Percentiles rank a stretch among this genome's conserved stretches.
phyloP scores from a whole-genome alignment of 2,888 invertebrate genomes.

The Arge pagana region DNA sequence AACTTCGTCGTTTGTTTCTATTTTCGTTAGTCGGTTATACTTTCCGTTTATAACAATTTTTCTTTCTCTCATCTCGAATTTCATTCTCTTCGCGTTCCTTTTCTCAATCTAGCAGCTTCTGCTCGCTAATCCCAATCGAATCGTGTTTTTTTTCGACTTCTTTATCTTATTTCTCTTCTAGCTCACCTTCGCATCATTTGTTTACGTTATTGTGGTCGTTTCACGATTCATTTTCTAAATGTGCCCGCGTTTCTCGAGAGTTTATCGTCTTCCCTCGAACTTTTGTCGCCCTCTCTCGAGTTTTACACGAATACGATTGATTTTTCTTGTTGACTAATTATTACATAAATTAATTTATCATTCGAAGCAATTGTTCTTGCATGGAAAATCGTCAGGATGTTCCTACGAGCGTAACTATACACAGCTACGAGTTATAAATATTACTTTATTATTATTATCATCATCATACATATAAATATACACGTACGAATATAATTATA shows the following conservation, averaged over 20 bases:
- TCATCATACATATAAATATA: slow-evolving; percentile 6
- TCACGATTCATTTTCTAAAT: too few relatives aligned
- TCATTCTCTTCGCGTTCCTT: background rate
- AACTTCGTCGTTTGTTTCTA: background rate
- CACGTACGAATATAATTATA: background rate
- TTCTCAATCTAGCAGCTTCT: too few relatives aligned
- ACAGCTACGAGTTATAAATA: slow-evolving; percentile 18
- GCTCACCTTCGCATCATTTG: background rate
- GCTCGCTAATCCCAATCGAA: too few relatives aligned
- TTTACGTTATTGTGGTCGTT: background rate
- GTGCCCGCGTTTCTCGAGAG: too few relatives aligned
- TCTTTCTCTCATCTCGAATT: background rate
- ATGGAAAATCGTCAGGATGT: background rate
- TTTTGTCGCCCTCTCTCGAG: too few relatives aligned
- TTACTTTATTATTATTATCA: slow-evolving; percentile 4
- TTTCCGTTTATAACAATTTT: background rate
- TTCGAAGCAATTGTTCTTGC: background rate
- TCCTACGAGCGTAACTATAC: background rate
- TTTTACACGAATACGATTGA: too few relatives aligned
- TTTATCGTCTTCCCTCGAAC: too few relatives aligned
- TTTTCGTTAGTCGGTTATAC: slow-evolving; percentile 1
- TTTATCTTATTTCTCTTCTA: background rate
- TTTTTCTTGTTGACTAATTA: too few relatives aligned
- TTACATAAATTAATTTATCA: background rate
- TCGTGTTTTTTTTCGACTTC: too few relatives aligned